Conservation (phyloP, 2,797 vertebrate species). For the Phrynocephalus vlangalii region DNA sequence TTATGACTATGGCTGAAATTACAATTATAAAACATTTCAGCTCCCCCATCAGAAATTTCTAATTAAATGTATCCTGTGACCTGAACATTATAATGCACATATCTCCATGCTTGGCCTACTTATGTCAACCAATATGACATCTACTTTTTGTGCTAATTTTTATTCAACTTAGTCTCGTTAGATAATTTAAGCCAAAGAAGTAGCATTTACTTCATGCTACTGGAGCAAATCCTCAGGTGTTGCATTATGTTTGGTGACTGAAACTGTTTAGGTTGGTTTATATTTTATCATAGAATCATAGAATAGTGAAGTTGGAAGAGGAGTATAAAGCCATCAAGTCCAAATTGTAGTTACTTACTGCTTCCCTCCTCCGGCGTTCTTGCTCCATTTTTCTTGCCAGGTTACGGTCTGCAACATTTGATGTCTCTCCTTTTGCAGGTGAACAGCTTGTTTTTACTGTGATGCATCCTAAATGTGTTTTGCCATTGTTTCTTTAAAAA, state of each 20-base stretch:
- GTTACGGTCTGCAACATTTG: constrained; percentile 75
- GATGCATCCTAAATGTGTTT: constrained; percentile 30
- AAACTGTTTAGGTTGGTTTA: not conserved
- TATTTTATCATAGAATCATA: not conserved
- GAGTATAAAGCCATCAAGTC: too few relatives aligned
- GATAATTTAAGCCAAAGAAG: not conserved
- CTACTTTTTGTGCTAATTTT: not conserved
- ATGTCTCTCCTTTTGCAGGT: constrained; percentile 53
- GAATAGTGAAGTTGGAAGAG: too few relatives aligned
- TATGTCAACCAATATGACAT: not conserved
- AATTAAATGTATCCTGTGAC: not conserved
- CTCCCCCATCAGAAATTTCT: not conserved
- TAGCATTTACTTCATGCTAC: constrained; percentile 5
- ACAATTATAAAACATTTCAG: not conserved
- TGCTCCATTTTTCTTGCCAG: constrained; percentile 89
- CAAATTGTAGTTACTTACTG: constrained; percentile 79
- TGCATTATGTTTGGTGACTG: not conserved
- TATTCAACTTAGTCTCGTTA: not conserved
- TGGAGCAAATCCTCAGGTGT: not conserved
- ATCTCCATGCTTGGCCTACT: not conserved
- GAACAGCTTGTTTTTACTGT: constrained; percentile 64
- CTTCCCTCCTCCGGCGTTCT: constrained; percentile 88
- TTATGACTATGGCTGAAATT: not conserved
- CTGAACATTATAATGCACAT: not conserved
- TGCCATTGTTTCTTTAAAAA: constrained; percentile 58